Base-by-base conservation (phyloP, 2,113 vertebrate genomes). In the Sinocyclocheilus anophthalmus region DNA sequence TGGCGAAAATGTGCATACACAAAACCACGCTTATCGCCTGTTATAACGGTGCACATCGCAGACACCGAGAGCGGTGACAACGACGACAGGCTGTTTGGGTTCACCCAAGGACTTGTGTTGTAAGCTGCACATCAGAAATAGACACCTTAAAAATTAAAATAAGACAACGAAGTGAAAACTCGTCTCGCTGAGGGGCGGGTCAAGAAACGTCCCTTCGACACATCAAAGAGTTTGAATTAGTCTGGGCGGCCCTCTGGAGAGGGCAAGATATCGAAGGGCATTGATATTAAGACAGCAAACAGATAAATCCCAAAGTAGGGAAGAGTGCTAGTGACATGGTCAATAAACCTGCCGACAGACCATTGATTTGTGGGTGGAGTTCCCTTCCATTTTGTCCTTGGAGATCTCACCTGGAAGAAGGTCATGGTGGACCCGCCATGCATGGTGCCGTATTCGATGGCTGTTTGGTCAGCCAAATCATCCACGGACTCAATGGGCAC, bases 371-470 rank as follows among this genome's bases (percentile, higher is more conserved):
- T 75, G 73, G 63, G 50, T 72, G 59, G 7, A 70, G 63, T 24
- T 33, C 12, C 12, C 33, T 70, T 76, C 53, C 13, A 18, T 20
- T 55, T 16, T 65, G 78, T 81, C 83, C 82, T 65, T 78, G 83
- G 26, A 70, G 63, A 20, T 73, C 93, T 96, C 95, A 98, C 98
- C 96, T 98, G 97, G 92, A 99, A 99, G 93, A 99, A 99, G 86
- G 98, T 99, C 98, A 99, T 99, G 85, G 96, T 99, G 94, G 98
- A 99, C 81, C 98, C 98, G 0, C 97, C 97, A 0, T 99, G 98
- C 93, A 99, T 99, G 86, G 97, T 99, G 93, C 98, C 98, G 0
- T 99, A 99, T 92, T 98, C 98, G 1, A 99, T 99, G 61, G 97
- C 94, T 0, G 98, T 99, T 95, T 99, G 98, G 92, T 99, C 98